Evolutionary conservation across 2,888 invertebrate genomes (phyloP), one percentile per base, ranked within the genome.

Genomic region (Heliconius charithonia): DNA sequence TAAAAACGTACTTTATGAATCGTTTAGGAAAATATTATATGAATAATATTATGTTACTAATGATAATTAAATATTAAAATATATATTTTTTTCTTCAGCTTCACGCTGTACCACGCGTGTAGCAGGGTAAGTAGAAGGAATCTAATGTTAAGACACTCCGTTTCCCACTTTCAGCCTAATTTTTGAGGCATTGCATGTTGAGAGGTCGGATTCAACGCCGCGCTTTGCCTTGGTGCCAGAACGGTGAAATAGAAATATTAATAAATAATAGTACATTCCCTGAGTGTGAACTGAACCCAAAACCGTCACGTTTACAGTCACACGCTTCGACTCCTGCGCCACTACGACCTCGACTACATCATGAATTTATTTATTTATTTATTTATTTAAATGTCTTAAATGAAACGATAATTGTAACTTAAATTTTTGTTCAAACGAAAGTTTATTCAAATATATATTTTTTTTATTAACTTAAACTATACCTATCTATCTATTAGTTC

Each of bases 21-120:
- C 56, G 32, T 72, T 72, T 29, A 32, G 29, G 29, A 56, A 32
- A 72, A 72, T 41, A 41, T 67, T 67, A n/a, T 22, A 59, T 59
- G 12, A 59, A 59, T 59, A 59, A n/a, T n/a, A 59, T 32, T 32
- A 37, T 51, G 19, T 51, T 51, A 51, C 51, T 51, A 9, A 51
- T n/a, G n/a, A 59, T 51, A 51, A 51, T 51, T 51, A 16, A 51
- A 51, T 59, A 12, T 59, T 59, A 3, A 59, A n/a, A 19, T 59
- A 59, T 10, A n/a, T 2, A 12, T 3, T 10, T 12, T n/a, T 59
- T 59, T 59, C 4, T 59, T 59, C 7, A n/a, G 10, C 1, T 59
- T 59, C 3, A 59, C n/a, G 10, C 59, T 59, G 10, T 19, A 7
- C 19, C 7, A 19, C 19, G n/a, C n/a, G 10, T 51, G 0, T 7